phyloP scores from a whole-genome alignment of 2,113 vertebrate genomes.

The Xenopus borealis region DNA sequence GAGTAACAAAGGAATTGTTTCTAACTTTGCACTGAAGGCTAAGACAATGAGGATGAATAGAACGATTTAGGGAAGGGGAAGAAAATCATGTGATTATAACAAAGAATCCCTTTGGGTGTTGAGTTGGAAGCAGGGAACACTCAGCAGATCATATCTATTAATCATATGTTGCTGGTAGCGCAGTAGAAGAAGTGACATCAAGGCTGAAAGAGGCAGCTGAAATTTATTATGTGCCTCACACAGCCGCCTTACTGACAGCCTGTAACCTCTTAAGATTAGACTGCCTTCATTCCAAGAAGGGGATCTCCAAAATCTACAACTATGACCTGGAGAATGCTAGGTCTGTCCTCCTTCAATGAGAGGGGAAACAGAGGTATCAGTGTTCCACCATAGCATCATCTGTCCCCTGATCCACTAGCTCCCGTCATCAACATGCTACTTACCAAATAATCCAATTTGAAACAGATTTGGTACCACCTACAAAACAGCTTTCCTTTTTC shows the following conservation, averaged over 20 bases:
- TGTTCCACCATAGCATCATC: too few species aligned
- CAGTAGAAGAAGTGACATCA: neutral
- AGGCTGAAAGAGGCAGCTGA: neutral
- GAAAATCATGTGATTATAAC: slow-evolving; percentile 1
- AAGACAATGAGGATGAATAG: neutral
- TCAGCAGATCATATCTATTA: neutral
- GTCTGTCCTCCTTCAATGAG: too few species aligned
- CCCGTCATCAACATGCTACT: too few species aligned
- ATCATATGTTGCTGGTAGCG: neutral
- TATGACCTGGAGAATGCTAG: neutral
- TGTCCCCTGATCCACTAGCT: too few species aligned
- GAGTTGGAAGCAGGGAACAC: neutral
- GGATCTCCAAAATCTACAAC: neutral
- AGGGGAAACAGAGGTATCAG: too few species aligned
- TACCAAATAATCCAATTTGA: too few species aligned
- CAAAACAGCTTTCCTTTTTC: too few species aligned
- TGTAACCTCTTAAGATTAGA: neutral
- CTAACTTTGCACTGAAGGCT: neutral
- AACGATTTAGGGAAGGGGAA: too few species aligned
- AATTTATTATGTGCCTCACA: neutral
- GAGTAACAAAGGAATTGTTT: too few species aligned
- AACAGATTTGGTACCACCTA: too few species aligned
- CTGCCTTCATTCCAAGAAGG: neutral
- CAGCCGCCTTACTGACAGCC: neutral
- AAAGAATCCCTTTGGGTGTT: neutral